Evolutionary conservation across 2,113 vertebrate genomes (phyloP).

Genomic region (Nibea albiflora): DNA sequence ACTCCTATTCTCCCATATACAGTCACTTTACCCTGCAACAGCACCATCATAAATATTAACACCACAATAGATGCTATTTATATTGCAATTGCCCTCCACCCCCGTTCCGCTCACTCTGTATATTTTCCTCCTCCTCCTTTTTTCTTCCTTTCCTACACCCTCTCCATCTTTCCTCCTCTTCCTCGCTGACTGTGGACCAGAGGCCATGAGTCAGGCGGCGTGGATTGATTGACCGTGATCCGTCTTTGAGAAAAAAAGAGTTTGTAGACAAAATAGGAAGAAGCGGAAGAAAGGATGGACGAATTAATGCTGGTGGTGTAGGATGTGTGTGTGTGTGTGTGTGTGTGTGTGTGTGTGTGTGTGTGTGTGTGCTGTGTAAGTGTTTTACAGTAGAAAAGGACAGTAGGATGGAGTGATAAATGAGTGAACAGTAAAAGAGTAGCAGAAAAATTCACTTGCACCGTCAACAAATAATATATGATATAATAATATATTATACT

Average conservation of each 20-base stretch:
- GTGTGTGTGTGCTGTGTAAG: background rate
- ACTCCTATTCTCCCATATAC: background rate
- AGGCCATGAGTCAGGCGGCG: constrained; percentile 14
- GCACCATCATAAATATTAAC: constrained; percentile 54
- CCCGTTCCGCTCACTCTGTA: background rate
- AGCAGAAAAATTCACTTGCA: constrained; percentile 3
- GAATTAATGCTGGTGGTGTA: constrained; percentile 20
- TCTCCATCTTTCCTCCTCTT: background rate
- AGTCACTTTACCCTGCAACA: background rate
- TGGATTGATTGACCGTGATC: constrained; percentile 54
- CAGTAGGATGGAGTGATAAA: constrained; percentile 19
- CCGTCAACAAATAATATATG: constrained; percentile 9
- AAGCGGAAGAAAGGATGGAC: constrained; percentile 18
- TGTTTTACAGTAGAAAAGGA: constrained; percentile 22
- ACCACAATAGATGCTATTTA: constrained; percentile 40
- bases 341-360: constrained; percentile 3
- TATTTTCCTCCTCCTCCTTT: background rate
- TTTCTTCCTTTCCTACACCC: background rate
- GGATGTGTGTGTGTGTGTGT: background rate
- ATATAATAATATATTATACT: background rate
- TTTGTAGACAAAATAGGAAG: constrained; percentile 22
- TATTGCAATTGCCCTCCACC: constrained; percentile 1
- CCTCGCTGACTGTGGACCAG: background rate
- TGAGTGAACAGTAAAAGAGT: constrained; percentile 12
- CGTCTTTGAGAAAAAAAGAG: background rate